Percentiles rank a stretch among this genome's conserved stretches.
These are phyloP conservation scores for Ceratotherium simum DNA, from an alignment of 2,113 vertebrate genomes.

Conservation along the genomic window DNA sequence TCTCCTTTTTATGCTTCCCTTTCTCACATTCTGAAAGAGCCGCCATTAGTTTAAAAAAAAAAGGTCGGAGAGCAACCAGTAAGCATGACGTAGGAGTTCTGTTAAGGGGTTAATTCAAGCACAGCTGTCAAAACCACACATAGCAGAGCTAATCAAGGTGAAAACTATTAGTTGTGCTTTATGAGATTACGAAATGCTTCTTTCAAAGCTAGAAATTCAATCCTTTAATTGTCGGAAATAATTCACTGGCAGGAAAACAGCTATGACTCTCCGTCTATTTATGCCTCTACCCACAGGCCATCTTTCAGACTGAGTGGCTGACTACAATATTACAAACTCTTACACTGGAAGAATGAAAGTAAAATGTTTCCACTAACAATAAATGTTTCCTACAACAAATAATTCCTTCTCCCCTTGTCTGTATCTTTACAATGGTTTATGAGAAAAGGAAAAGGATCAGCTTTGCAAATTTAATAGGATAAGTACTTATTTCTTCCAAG, in stretches of 20 bases:
- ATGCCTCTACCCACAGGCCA: conserved; percentile 45
- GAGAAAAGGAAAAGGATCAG: background rate
- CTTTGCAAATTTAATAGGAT: background rate
- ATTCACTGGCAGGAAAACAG: conserved; percentile 38
- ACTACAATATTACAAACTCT: conserved; percentile 9
- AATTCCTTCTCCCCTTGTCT: background rate
- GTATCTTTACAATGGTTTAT: background rate
- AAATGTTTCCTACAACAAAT: background rate
- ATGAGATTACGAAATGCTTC: background rate
- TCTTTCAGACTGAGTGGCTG: background rate
- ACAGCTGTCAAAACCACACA: background rate
- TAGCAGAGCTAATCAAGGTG: background rate
- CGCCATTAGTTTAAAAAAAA: background rate
- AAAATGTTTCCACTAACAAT: background rate
- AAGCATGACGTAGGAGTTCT: background rate
- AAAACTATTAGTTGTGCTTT: background rate
- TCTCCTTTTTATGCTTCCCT: background rate
- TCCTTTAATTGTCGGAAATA: background rate
- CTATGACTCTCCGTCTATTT: conserved; percentile 42
- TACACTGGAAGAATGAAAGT: background rate
- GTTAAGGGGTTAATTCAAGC: background rate
- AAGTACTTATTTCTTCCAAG: background rate
- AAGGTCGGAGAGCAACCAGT: background rate
- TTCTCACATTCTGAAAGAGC: conserved; percentile 15
- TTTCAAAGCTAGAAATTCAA: conserved; percentile 25